Percentiles rank a stretch among this genome's conserved stretches.
Conservation (phyloP, 2,888 invertebrate genomes). For the Serrognathus titanus region DNA sequence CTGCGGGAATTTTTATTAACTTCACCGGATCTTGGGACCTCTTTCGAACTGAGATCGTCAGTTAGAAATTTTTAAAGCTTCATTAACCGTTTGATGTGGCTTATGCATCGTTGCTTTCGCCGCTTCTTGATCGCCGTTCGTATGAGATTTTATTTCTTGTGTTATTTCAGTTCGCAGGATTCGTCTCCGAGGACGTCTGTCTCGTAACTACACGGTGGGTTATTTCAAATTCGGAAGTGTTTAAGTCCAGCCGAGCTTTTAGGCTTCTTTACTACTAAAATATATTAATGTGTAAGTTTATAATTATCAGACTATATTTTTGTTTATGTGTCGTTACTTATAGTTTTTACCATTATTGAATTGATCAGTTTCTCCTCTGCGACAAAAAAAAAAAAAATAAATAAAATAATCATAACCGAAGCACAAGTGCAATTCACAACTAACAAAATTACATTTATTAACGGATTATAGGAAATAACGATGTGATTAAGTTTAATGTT, state of each 20-base stretch:
- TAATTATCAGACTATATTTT: conserved; percentile 26
- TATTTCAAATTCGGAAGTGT: conserved; percentile 43
- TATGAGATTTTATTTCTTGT: conserved; percentile 24
- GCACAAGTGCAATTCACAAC: no score
- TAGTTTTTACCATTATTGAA: conserved; percentile 22
- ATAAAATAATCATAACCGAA: neutral
- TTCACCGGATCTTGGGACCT: no score
- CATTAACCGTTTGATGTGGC: no score
- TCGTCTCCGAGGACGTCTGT: conserved; percentile 74
- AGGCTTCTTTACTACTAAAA: conserved; percentile 32
- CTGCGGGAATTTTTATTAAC: no score
- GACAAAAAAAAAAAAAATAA: neutral
- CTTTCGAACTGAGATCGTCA: no score
- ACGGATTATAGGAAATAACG: neutral
- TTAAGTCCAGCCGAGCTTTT: conserved; percentile 7
- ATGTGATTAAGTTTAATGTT: no score
- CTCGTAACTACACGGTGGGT: conserved; percentile 79
- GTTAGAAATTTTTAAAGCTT: no score
- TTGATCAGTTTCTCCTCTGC: conserved; percentile 27
- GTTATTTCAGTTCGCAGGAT: conserved; percentile 63
- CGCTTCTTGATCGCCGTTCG: neutral
- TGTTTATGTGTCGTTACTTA: conserved; percentile 34
- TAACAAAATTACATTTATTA: neutral
- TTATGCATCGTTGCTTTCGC: no score
- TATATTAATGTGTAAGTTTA: conserved; percentile 29